Conservation (phyloP, 1,140 invertebrate genomes). For the Drosophila bocki region DNA sequence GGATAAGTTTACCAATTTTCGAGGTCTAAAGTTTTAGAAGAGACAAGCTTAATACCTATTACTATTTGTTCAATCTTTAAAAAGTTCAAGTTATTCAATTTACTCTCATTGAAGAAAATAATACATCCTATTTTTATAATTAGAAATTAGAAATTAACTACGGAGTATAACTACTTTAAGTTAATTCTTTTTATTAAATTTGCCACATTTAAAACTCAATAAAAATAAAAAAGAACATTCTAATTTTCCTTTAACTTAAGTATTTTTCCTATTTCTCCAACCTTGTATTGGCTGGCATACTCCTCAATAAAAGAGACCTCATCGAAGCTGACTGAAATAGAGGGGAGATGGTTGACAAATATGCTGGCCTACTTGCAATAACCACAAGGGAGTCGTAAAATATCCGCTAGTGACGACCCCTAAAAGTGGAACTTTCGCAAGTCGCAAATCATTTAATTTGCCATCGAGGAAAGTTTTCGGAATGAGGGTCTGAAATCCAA, state of each 20-base stretch:
- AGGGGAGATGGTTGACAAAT: constrained; percentile 2
- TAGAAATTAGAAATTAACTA: too few relatives aligned
- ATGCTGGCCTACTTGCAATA: constrained; percentile 28
- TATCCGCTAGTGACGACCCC: constrained; percentile 35
- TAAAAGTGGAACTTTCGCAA: constrained; percentile 32
- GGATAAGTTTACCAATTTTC: background rate
- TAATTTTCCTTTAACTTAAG: too few relatives aligned
- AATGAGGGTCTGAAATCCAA: background rate
- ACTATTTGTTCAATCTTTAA: background rate
- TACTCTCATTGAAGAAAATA: too few relatives aligned
- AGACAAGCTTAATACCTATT: background rate
- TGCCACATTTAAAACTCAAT: background rate
- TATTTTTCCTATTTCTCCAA: background rate
- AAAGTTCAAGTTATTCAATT: too few relatives aligned
- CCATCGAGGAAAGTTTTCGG: constrained; percentile 17
- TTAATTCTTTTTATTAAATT: background rate
- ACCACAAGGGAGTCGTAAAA: constrained; percentile 56
- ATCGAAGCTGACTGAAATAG: constrained; percentile 1
- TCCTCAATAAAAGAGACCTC: background rate
- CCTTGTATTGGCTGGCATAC: background rate
- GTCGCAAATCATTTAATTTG: constrained; percentile 72
- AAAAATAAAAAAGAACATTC: too few relatives aligned
- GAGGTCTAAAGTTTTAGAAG: too few relatives aligned
- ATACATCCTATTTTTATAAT: too few relatives aligned
- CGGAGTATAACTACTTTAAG: background rate